Conservation (phyloP, 2,797 vertebrate species). For the Xenentodon cancila region DNA sequence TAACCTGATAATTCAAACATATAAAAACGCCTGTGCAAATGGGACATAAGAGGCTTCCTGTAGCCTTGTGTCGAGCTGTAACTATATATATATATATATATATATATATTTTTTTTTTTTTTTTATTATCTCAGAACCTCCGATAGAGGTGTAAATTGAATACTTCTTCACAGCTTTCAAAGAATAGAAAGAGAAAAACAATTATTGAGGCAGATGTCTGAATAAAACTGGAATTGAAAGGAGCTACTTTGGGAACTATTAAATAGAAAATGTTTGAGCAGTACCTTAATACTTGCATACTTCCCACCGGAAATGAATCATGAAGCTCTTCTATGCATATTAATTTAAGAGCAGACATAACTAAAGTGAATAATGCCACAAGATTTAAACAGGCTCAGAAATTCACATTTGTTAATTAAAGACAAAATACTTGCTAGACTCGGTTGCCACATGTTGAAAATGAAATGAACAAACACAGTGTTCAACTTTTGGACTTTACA, state of each 20-base stretch:
- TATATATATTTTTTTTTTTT: not conserved
- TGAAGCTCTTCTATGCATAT: not conserved
- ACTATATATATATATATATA: not conserved
- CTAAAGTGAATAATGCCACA: constrained; percentile 11
- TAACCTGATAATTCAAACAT: constrained; percentile 84
- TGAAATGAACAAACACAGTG: constrained; percentile 26
- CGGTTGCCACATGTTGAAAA: constrained; percentile 19
- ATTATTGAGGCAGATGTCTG: constrained; percentile 8
- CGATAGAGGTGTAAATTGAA: constrained; percentile 18
- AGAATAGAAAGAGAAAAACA: constrained; percentile 7
- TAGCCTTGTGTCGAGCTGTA: constrained; percentile 14
- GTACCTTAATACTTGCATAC: constrained; percentile 4
- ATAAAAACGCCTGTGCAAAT: constrained; percentile 65
- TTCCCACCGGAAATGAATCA: constrained; percentile 12
- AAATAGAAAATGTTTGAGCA: constrained; percentile 23
- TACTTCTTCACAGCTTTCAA: constrained; percentile 35
- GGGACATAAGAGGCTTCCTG: constrained; percentile 28
- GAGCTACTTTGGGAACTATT: constrained; percentile 4
- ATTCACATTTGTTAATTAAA: constrained; percentile 16
- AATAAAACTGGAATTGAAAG: constrained; percentile 20
- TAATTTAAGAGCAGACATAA: constrained; percentile 10
- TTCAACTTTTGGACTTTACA: constrained; percentile 31
- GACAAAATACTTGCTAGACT: constrained; percentile 32
- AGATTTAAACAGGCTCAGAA: constrained; percentile 20
- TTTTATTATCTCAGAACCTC: constrained; percentile 32